Conservation (phyloP, 2,113 vertebrate species). For the Lagenorhynchus albirostris region DNA sequence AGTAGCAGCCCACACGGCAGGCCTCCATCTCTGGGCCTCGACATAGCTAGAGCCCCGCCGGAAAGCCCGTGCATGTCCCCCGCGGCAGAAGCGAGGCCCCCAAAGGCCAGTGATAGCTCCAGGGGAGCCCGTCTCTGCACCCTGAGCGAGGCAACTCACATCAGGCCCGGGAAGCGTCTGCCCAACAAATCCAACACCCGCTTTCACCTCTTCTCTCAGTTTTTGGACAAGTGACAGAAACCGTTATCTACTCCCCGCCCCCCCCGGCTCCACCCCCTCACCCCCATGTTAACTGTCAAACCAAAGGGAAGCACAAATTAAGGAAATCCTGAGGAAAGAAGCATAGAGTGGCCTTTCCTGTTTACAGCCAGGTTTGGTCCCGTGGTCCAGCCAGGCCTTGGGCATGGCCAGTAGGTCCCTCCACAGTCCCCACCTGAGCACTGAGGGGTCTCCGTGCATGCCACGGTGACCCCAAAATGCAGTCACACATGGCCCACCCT, state of each 20-base stretch:
- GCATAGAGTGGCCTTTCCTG: not conserved
- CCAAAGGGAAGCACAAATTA: slow-evolving; percentile 70
- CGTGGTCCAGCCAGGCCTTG: not conserved
- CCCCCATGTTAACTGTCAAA: slow-evolving; percentile 52
- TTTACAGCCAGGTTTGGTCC: not conserved
- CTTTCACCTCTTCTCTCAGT: not conserved
- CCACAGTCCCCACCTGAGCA: not conserved
- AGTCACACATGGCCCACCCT: fast-evolving
- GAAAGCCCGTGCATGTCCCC: not conserved
- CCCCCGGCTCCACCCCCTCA: not conserved
- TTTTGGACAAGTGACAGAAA: slow-evolving; percentile 72
- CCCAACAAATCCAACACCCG: fast-evolving
- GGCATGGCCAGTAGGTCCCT: not conserved
- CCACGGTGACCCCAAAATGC: not conserved
- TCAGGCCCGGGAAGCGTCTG: not conserved
- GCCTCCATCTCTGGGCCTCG: not conserved
- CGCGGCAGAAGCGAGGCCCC: not conserved
- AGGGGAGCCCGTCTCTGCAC: not conserved
- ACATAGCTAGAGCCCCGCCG: not conserved
- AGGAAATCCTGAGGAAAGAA: not conserved
- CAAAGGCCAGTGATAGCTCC: not conserved
- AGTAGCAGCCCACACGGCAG: not conserved
- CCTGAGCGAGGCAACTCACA: fast-evolving
- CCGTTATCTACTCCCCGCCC: not conserved
- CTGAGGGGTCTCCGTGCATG: not conserved